phyloP scores from a whole-genome alignment of 2,888 invertebrate genomes.

The Lumbricus terrestris region DNA sequence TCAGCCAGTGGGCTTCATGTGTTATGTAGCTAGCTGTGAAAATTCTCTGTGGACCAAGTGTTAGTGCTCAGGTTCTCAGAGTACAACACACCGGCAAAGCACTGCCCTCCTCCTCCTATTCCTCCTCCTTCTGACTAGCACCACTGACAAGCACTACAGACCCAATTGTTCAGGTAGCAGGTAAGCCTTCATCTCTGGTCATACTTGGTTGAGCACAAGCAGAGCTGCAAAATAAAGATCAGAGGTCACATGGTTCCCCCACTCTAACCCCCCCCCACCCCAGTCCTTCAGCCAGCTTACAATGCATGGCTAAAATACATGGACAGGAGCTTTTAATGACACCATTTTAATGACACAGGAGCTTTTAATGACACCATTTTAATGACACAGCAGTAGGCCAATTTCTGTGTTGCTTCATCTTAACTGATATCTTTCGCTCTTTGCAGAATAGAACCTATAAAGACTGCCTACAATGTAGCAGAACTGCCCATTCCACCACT shows the following conservation, averaged over 20 bases:
- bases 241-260: neutral
- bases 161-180: neutral
- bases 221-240: neutral
- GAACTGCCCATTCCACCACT: too few species aligned
- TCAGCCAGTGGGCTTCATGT: neutral
- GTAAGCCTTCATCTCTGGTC: neutral
- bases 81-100: neutral
- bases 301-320: neutral
- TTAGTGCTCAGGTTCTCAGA: neutral
- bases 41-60: slow-evolving; percentile 5
- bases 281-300: neutral
- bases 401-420: neutral
- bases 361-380: neutral
- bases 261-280: neutral
- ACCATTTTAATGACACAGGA: neutral
- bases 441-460: neutral
- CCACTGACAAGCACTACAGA: too few species aligned
- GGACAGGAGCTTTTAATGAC: neutral
- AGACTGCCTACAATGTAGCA: too few species aligned
- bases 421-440: neutral
- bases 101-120: neutral
- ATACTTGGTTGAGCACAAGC: slow-evolving; percentile 3
- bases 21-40: neutral
- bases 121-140: too few species aligned
- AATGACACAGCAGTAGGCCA: neutral